Percentiles rank a stretch among this genome's conserved stretches.
Evolutionary conservation across 2,797 vertebrate species (phyloP).

Genomic region (Lophotriccus pileatus): DNA sequence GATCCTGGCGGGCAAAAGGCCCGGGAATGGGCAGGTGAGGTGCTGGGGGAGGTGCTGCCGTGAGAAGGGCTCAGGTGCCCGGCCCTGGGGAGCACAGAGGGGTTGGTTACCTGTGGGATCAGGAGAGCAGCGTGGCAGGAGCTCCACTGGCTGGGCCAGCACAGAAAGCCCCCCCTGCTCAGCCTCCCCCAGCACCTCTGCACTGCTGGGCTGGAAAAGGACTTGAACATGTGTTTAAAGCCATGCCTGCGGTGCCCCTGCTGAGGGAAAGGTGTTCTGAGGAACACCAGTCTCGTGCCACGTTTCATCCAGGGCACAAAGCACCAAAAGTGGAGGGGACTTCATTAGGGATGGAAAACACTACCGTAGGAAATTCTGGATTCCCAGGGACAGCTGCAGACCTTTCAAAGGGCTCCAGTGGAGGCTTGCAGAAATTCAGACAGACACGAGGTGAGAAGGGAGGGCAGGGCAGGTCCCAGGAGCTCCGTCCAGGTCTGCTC

Average conservation of each 20-base stretch:
- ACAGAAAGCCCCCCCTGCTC: not conserved
- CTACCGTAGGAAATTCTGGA: not conserved
- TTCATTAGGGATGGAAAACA: not conserved
- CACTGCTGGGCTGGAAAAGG: not conserved
- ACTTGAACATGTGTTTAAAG: not conserved
- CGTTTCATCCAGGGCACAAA: not conserved
- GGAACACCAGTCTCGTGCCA: not conserved
- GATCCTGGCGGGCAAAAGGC: not conserved
- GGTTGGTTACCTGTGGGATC: not conserved
- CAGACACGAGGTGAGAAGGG: not conserved
- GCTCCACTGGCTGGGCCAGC: not conserved
- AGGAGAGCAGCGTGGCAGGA: not conserved
- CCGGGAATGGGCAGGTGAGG: not conserved
- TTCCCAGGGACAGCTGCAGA: not conserved
- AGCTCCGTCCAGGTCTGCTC: not conserved
- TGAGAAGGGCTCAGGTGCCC: not conserved
- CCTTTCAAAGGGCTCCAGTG: not conserved
- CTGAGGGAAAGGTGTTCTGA: not conserved
- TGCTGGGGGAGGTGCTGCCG: rapidly evolving
- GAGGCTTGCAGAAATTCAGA: not conserved
- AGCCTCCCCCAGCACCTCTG: not conserved
- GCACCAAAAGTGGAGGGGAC: not conserved
- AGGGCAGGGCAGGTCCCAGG: not conserved
- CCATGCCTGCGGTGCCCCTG: not conserved
- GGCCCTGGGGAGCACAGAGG: not conserved